Evolutionary conservation across 2,113 vertebrate genomes (phyloP), one percentile per base, ranked within the genome.

Genomic region (Uropsilus gracilis): DNA sequence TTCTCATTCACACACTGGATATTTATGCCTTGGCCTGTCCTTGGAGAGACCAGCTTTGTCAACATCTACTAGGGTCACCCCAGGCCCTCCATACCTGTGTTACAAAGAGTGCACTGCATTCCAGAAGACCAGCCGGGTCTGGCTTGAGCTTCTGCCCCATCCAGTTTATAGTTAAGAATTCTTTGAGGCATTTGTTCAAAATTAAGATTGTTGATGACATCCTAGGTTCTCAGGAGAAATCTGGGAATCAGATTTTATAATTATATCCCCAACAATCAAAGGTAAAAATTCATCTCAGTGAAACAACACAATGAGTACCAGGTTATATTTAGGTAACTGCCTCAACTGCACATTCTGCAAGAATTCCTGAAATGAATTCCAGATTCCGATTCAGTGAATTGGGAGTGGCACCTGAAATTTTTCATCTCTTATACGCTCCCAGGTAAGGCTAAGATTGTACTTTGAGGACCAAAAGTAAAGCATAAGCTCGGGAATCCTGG

Each of bases 361-460:
- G 84, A 88, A 24, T 89, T 78, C 24, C 59, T 48, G 16, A 68
- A 84, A 53, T 84, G 39, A 89, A 48, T 6, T 48, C 32, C 14
- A 81, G 37, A 94, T 80, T 85, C 55, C 63, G 75, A 89, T 61
- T 89, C 24, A 50, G 46, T 80, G 73, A 28, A 80, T 75, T 61
- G 75, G 48, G 30, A 68, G 22, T 68, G 30, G 34, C 42, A 18
- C 57, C 90, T 68, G 48, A 86, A 53, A 53, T 73, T 89, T 2
- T 81, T 66, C 55, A 59, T 80, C 66, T 73, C 73, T 85, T 57
- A 57, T 63, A 59, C 66, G 39, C 34, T 68, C 32, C 55, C 30
- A 14, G 34, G 16, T 83, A 48, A 91, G 53, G 42, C 55, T 80
- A 68, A 73, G 64, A 73, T 46, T 18, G 34, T n/a, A 66, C 30